Evolutionary conservation across 1,140 invertebrate species (phyloP).

Genomic region (Reticulitermes speratus): DNA sequence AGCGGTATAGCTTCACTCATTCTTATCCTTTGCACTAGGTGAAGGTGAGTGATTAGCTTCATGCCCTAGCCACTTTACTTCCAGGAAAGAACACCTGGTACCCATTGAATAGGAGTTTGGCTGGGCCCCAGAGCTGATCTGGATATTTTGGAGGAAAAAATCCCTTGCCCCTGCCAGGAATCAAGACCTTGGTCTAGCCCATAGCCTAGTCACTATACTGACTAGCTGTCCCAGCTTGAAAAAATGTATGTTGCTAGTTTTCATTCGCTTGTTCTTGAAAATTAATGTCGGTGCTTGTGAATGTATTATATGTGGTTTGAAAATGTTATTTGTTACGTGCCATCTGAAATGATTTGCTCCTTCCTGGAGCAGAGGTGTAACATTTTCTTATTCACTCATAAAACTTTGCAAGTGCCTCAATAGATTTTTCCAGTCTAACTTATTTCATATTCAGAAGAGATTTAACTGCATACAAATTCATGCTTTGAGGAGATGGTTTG

Average conservation of each 20-base stretch:
- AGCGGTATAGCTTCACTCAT: too few relatives aligned
- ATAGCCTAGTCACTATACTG: too few relatives aligned
- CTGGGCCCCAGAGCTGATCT: too few relatives aligned
- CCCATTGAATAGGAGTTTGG: too few relatives aligned
- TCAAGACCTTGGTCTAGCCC: too few relatives aligned
- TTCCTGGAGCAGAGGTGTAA: neutral
- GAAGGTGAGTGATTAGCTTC: too few relatives aligned
- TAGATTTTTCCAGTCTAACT: neutral
- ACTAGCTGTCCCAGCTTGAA: too few relatives aligned
- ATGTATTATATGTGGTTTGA: slow-evolving; percentile 8
- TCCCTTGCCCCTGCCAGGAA: too few relatives aligned
- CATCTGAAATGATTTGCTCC: neutral
- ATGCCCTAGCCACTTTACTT: too few relatives aligned
- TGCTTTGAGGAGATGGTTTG: neutral
- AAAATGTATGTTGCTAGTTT: neutral
- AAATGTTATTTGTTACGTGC: neutral
- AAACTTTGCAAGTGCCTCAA: neutral
- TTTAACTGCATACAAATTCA: neutral
- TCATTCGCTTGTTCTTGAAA: neutral
- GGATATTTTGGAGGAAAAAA: too few relatives aligned
- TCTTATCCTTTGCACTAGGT: too few relatives aligned
- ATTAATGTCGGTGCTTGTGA: neutral
- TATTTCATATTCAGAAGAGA: neutral
- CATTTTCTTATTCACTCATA: neutral
- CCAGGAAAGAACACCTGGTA: too few relatives aligned